A percentile compares a stretch with the other conserved stretches of the same genome.
phyloP scores from a whole-genome alignment of 2,888 invertebrate genomes.

The Torymus tubicola region DNA sequence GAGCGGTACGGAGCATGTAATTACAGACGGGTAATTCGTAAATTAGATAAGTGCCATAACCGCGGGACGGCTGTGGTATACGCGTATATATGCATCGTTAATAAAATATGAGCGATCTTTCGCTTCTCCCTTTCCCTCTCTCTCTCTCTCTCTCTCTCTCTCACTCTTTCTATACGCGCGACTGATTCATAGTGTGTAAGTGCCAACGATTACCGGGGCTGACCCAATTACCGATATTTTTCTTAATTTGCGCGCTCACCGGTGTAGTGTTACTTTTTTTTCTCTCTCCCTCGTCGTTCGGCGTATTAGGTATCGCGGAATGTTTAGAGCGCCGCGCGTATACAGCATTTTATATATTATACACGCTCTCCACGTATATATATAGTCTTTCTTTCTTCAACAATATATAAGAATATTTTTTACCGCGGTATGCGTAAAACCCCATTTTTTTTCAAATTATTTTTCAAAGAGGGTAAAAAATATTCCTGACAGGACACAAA shows the following conservation, averaged over 20 bases:
- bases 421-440: too few species aligned
- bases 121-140: not conserved
- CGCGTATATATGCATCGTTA: constrained; percentile 28
- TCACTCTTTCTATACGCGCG: not conserved
- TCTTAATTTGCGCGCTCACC: constrained; percentile 19
- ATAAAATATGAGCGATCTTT: constrained; percentile 37
- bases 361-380: too few species aligned
- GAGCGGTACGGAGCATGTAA: constrained; percentile 12
- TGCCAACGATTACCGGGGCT: constrained; percentile 24
- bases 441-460: too few species aligned
- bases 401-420: too few species aligned
- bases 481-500: too few species aligned
- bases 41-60: constrained; percentile 31
- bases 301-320: constrained; percentile 18
- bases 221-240: constrained; percentile 46
- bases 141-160: not conserved
- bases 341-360: not conserved
- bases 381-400: too few species aligned
- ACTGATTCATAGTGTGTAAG: constrained; percentile 16
- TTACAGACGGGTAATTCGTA: constrained; percentile 42
- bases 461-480: too few species aligned
- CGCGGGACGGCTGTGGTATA: not conserved
- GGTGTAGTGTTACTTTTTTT: constrained; percentile 38
- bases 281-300: not conserved
- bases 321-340: not conserved